Percentiles rank a stretch among this genome's conserved stretches.
Evolutionary conservation across 2,797 vertebrate species (phyloP).

Genomic region (Tenualosa thibaudeaui): DNA sequence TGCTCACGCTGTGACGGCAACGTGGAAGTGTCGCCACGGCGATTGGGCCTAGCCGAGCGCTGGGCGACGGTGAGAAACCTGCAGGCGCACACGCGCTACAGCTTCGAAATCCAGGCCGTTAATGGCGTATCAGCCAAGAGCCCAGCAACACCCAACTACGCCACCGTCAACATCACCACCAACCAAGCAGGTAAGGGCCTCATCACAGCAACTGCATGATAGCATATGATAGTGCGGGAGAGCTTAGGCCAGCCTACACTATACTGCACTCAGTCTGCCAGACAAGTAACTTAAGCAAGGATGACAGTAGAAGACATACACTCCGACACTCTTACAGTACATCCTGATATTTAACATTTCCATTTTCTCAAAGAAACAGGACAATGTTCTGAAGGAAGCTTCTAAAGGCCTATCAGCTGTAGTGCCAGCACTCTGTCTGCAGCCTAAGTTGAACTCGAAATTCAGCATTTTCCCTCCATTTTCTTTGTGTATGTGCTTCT

Average conservation of each 20-base stretch:
- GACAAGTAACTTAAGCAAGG: not conserved
- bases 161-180: conserved; percentile 97
- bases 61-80: conserved; percentile 93
- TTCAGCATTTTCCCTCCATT: conserved; percentile 5
- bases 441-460: not conserved
- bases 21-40: conserved; percentile 91
- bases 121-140: conserved; percentile 93
- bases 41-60: conserved; percentile 88
- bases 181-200: conserved; percentile 87
- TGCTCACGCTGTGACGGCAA: conserved; percentile 96
- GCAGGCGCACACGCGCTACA: conserved; percentile 96
- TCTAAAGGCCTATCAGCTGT: not conserved
- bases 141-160: conserved; percentile 81
- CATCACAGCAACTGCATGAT: not conserved
- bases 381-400: not conserved
- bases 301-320: not conserved
- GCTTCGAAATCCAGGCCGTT: conserved; percentile 96
- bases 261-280: not conserved
- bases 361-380: not conserved
- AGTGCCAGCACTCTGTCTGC: not conserved
- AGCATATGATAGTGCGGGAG: not conserved
- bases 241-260: not conserved
- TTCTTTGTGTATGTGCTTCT: not conserved
- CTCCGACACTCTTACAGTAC: not conserved
- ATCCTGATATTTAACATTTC: not conserved